Percentiles rank a stretch among this genome's conserved stretches.
Conservation (phyloP, 2,797 vertebrate genomes). For the Galago senegalensis region DNA sequence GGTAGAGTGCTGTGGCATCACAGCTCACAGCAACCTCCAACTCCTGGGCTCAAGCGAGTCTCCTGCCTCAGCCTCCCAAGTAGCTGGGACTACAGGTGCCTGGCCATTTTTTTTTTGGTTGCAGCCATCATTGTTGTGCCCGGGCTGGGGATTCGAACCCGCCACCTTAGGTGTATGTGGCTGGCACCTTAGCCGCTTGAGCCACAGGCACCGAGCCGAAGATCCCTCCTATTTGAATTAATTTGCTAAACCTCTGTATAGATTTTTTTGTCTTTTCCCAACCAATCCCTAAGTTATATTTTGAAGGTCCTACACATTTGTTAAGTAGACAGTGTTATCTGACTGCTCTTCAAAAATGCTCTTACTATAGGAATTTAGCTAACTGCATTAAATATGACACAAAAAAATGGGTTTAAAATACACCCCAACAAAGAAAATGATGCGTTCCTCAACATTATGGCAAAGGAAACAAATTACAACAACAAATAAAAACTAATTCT, state of each 20-base stretch:
- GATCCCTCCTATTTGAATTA: not conserved
- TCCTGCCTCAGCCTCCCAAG: too few species aligned
- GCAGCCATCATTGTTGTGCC: too few species aligned
- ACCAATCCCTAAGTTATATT: slow-evolving; percentile 34
- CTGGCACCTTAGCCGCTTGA: too few species aligned
- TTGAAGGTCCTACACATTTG: slow-evolving; percentile 80
- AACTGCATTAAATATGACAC: slow-evolving; percentile 67
- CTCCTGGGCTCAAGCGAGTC: too few species aligned
- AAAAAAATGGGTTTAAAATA: slow-evolving; percentile 81
- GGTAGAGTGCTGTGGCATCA: too few species aligned
- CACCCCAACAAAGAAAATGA: slow-evolving; percentile 51
- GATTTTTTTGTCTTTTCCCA: slow-evolving; percentile 44
- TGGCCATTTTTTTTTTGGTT: too few species aligned
- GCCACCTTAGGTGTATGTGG: too few species aligned
- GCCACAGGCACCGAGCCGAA: not conserved
- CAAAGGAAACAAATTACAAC: slow-evolving; percentile 59
- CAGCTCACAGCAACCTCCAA: too few species aligned
- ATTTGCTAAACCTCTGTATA: slow-evolving; percentile 29
- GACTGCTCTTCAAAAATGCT: slow-evolving; percentile 74
- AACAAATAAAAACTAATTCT: not conserved
- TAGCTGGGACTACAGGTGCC: too few species aligned
- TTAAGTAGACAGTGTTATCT: slow-evolving; percentile 68
- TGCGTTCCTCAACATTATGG: slow-evolving; percentile 49
- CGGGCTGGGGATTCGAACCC: too few species aligned
- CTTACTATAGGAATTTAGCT: slow-evolving; percentile 74